A percentile compares a stretch with the other conserved stretches of the same genome.
These are phyloP conservation scores for Cybosia mesomella DNA, from an alignment of 2,888 invertebrate species.

Conservation along the genomic window DNA sequence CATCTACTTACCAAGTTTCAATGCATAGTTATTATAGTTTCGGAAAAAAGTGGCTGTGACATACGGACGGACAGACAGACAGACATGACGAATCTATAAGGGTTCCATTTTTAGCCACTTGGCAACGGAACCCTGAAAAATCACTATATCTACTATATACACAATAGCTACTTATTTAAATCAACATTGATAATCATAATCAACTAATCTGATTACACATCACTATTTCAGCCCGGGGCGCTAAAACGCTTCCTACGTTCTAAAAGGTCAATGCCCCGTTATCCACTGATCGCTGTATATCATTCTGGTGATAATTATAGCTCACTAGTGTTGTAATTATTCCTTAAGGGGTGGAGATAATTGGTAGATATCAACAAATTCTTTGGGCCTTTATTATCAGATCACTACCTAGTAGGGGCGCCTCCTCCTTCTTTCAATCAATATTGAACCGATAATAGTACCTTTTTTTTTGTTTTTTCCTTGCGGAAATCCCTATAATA, in stretches of 20 bases:
- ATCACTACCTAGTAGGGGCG: neutral
- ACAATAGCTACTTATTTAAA: too few relatives aligned
- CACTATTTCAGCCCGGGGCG: conserved; percentile 39
- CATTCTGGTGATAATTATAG: conserved; percentile 16
- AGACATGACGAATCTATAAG: too few relatives aligned
- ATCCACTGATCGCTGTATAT: conserved; percentile 24
- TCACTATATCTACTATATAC: too few relatives aligned
- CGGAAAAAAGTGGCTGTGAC: too few relatives aligned
- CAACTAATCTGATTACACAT: conserved; percentile 35
- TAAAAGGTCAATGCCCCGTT: conserved; percentile 32
- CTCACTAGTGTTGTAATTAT: conserved; percentile 12
- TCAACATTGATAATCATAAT: conserved; percentile 15
- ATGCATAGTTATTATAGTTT: too few relatives aligned
- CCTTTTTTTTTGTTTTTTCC: too few relatives aligned
- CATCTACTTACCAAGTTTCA: too few relatives aligned
- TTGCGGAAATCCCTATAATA: too few relatives aligned
- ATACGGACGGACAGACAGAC: too few relatives aligned
- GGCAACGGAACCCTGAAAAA: too few relatives aligned
- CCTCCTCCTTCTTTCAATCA: neutral
- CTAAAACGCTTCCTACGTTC: conserved; percentile 31
- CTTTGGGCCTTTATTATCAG: neutral
- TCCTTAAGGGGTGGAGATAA: conserved; percentile 12
- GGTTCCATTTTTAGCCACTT: too few relatives aligned
- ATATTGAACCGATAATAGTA: neutral
- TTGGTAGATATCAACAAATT: neutral